Evolutionary conservation across 1,140 invertebrate genomes (phyloP).

Genomic region (Melipona quadrifasciata): DNA sequence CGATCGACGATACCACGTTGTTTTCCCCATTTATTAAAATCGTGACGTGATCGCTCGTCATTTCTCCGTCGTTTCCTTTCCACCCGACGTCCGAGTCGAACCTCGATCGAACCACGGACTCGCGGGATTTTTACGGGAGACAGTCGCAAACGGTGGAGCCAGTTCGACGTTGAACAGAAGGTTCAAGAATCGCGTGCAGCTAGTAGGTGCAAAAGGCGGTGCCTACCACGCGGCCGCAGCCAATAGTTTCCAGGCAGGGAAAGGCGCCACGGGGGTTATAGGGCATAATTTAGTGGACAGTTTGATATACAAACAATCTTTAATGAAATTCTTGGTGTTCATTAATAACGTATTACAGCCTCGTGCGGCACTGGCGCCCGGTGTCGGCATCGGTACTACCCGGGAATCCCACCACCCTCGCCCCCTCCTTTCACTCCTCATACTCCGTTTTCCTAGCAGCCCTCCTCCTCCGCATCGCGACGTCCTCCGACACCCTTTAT

Average conservation of each 20-base stretch:
- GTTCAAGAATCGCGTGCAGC: constrained; percentile 18
- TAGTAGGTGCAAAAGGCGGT: constrained; percentile 45
- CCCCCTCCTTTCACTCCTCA: constrained; percentile 21
- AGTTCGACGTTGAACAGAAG: background rate
- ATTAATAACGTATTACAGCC: constrained; percentile 86
- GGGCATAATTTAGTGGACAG: constrained; percentile 86
- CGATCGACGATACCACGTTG: background rate
- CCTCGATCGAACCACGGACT: background rate
- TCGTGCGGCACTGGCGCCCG: constrained; percentile 59
- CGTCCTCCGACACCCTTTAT: constrained; percentile 52
- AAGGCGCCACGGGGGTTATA: constrained; percentile 79
- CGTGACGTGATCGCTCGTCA: background rate
- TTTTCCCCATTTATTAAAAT: background rate
- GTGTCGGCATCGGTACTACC: constrained; percentile 63
- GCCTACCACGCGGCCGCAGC: constrained; percentile 51
- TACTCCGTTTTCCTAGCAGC: background rate
- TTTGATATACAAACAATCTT: constrained; percentile 86
- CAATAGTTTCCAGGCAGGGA: constrained; percentile 77
- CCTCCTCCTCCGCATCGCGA: background rate
- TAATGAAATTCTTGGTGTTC: constrained; percentile 87
- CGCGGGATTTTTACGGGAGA: background rate
- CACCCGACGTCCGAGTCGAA: no score
- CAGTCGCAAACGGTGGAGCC: background rate
- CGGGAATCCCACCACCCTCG: constrained; percentile 57
- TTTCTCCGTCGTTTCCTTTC: no score